A percentile compares a stretch with the other conserved stretches of the same genome.
phyloP scores from a whole-genome alignment of 2,888 invertebrate genomes.

The Celastrina argiolus region DNA sequence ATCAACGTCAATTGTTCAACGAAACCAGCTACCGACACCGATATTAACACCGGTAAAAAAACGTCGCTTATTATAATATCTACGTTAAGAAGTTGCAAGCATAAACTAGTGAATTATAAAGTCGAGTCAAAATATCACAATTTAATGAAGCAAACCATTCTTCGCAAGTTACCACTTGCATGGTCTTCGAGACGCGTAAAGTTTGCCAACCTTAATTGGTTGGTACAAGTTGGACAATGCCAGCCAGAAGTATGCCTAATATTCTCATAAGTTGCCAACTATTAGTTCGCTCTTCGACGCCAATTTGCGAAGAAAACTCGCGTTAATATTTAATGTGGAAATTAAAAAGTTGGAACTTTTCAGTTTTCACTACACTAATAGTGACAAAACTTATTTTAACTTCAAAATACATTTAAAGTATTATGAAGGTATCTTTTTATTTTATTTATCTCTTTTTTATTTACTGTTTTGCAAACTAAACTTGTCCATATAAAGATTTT shows the following conservation, averaged over 20 bases:
- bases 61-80: no score
- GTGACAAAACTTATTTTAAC: background rate
- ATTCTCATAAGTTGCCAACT: background rate
- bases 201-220: background rate
- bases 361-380: background rate
- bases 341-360: background rate
- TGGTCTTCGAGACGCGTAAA: background rate
- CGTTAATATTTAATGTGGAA: background rate
- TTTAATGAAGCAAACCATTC: conserved; percentile 1
- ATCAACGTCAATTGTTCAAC: no score
- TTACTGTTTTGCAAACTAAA: no score
- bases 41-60: no score
- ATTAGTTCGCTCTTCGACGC: background rate
- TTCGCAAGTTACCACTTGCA: background rate
- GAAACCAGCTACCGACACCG: no score
- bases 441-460: no score
- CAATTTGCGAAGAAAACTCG: background rate
- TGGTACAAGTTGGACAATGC: background rate
- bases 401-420: background rate
- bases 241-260: conserved; percentile 5
- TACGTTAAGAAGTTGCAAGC: background rate
- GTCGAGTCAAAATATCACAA: background rate
- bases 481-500: no score
- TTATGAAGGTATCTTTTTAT: no score
- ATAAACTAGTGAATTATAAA: background rate